phyloP scores from a whole-genome alignment of 2,888 invertebrate genomes.

The Melangyna quadrimaculata region DNA sequence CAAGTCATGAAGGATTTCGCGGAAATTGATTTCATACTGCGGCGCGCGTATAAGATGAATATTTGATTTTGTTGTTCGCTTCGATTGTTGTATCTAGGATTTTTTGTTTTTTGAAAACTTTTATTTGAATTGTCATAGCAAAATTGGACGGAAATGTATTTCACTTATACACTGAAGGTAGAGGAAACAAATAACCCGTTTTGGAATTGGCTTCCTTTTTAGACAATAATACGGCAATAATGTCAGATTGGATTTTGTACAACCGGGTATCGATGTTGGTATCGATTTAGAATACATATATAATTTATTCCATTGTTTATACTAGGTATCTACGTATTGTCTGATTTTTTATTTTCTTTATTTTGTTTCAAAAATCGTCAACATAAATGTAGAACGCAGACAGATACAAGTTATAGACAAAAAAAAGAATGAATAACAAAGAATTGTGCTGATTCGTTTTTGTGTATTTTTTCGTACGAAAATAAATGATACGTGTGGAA shows the following conservation, averaged over 20 bases:
- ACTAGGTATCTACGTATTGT: not conserved
- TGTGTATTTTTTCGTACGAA: not conserved
- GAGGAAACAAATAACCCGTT: constrained; percentile 9
- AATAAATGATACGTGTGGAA: not conserved
- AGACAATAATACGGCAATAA: constrained; percentile 17
- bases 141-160: constrained; percentile 1
- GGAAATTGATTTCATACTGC: constrained; percentile 54
- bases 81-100: constrained; percentile 4
- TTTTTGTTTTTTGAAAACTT: not conserved
- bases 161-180: too few relatives aligned
- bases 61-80: constrained; percentile 34
- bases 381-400: not conserved
- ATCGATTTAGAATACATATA: constrained; percentile 10
- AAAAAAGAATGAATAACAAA: not conserved
- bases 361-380: not conserved
- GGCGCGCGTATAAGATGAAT: constrained; percentile 20
- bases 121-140: not conserved
- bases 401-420: not conserved
- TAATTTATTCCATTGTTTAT: not conserved
- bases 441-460: not conserved
- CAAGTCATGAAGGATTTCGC: constrained; percentile 24
- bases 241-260: constrained; percentile 7
- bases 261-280: constrained; percentile 3
- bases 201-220: constrained; percentile 14
- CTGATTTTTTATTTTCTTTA: not conserved